Conservation (phyloP, 2,797 vertebrate genomes). For the Pantherophis alleghaniensis region DNA sequence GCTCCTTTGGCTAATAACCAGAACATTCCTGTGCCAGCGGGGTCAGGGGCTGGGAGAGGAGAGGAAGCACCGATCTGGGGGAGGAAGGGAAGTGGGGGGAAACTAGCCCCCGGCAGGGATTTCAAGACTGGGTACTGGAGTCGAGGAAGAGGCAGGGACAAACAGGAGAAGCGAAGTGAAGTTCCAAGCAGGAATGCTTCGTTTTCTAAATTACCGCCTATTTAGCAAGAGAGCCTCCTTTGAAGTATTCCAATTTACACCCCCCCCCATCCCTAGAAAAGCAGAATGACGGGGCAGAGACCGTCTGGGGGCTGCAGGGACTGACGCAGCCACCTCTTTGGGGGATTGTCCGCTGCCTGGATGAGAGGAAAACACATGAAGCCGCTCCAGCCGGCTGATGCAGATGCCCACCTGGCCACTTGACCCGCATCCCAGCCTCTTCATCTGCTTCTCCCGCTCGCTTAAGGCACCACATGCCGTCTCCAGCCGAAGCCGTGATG, state of each 20-base stretch:
- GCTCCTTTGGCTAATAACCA: not conserved
- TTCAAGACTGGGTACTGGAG: not conserved
- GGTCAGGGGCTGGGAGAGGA: not conserved
- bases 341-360: not conserved
- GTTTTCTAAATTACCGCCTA: slow-evolving; percentile 36
- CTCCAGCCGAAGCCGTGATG: not conserved
- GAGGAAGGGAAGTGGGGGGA: not conserved
- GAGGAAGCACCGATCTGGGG: not conserved
- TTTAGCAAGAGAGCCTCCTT: slow-evolving; percentile 40
- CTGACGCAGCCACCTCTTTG: not conserved
- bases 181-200: not conserved
- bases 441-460: not conserved
- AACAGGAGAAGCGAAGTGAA: too few species aligned
- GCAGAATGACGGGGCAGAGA: slow-evolving; percentile 39
- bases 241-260: slow-evolving; percentile 38
- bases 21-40: not conserved
- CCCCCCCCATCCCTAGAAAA: slow-evolving; percentile 55
- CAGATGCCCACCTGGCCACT: not conserved
- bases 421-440: not conserved
- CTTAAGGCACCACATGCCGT: not conserved
- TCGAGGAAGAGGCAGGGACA: not conserved
- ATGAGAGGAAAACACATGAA: not conserved
- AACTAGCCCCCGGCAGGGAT: too few species aligned
- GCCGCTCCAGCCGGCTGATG: not conserved
- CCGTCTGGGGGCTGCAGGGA: slow-evolving; percentile 7